These are phyloP conservation scores for Diploscapter pachys DNA, from an alignment of 1,140 invertebrate genomes.

Conservation along the genomic window DNA sequence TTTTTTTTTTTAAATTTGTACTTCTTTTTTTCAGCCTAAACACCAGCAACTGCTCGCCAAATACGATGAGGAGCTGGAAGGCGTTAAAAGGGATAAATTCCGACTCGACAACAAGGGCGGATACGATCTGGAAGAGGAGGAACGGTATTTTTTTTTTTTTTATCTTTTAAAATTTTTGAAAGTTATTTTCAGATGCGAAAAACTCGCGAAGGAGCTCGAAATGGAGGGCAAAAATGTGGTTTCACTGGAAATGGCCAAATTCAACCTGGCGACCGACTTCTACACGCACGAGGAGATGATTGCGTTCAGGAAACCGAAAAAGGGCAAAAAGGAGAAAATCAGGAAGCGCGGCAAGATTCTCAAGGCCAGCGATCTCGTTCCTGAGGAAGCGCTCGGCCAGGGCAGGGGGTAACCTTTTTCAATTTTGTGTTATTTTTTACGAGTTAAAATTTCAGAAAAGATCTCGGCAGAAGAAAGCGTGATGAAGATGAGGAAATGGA, in stretches of 20 bases:
- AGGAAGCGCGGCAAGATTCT: constrained; percentile 62
- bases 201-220: constrained; percentile 22
- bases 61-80: constrained; percentile 92
- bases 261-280: constrained; percentile 80
- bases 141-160: constrained; percentile 1
- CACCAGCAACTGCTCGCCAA: constrained; percentile 75
- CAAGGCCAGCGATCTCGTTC: constrained; percentile 66
- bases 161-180: background rate
- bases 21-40: constrained; percentile 59
- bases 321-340: constrained; percentile 69
- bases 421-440: background rate
- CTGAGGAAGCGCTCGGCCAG: constrained; percentile 54
- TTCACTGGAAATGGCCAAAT: constrained; percentile 65
- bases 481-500: constrained; percentile 30
- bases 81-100: constrained; percentile 75
- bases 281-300: constrained; percentile 71
- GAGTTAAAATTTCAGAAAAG: constrained; percentile 12
- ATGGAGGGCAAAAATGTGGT: constrained; percentile 56
- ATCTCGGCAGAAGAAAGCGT: constrained; percentile 25
- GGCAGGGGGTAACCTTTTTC: background rate
- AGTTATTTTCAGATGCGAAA: background rate
- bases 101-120: constrained; percentile 68
- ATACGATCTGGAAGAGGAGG: constrained; percentile 40
- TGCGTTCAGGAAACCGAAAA: constrained; percentile 88
- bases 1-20: constrained; percentile 17